These are phyloP conservation scores for Clanis bilineata DNA, from an alignment of 2,888 invertebrate species.

Conservation along the genomic window DNA sequence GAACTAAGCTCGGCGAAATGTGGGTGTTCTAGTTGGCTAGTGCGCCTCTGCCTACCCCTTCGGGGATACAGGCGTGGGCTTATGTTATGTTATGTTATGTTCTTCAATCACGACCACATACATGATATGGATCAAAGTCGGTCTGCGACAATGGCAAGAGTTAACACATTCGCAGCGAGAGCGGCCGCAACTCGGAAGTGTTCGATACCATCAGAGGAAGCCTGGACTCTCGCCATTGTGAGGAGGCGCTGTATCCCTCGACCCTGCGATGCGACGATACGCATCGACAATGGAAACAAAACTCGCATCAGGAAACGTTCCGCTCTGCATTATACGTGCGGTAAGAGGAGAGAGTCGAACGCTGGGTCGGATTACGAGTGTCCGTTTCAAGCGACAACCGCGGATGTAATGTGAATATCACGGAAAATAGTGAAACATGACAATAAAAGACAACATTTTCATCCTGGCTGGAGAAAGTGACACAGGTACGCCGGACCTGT, in stretches of 20 bases:
- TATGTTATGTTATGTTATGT: too few species aligned
- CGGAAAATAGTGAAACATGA: conserved; percentile 40
- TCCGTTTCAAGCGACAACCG: conserved; percentile 65
- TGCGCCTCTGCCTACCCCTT: too few species aligned
- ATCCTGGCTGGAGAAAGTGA: too few species aligned
- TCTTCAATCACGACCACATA: too few species aligned
- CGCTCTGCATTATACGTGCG: conserved; percentile 70
- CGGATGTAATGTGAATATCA: conserved; percentile 69
- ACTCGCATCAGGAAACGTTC: conserved; percentile 71
- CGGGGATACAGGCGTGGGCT: too few species aligned
- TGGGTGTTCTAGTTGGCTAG: too few species aligned
- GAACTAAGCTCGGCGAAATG: too few species aligned
- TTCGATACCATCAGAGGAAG: conserved; percentile 65
- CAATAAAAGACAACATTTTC: too few species aligned
- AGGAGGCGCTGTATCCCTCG: conserved; percentile 59
- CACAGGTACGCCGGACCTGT: too few species aligned
- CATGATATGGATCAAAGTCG: neutral
- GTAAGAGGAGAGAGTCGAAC: conserved; percentile 73
- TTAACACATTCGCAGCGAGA: conserved; percentile 30
- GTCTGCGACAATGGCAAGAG: neutral
- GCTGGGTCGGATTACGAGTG: conserved; percentile 64
- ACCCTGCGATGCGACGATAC: conserved; percentile 59
- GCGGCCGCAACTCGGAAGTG: conserved; percentile 55
- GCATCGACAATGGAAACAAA: conserved; percentile 58
- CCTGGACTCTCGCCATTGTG: conserved; percentile 74